Evolutionary conservation across 92 coral and sea anemone species (phyloP), one percentile per base, ranked within the genome.

Genomic region (Epizoanthus scotinus): DNA sequence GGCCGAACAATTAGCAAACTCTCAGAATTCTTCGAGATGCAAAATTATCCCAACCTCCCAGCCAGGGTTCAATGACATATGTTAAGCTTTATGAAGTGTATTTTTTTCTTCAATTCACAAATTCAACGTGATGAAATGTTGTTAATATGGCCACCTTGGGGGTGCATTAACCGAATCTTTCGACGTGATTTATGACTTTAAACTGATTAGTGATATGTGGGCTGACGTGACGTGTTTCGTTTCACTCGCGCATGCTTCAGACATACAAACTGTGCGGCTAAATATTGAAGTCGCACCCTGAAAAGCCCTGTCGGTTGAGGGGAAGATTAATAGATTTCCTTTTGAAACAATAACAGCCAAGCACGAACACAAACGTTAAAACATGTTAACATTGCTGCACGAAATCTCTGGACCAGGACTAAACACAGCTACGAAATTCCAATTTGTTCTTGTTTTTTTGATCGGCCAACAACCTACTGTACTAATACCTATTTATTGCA

Each of bases 1-100:
- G 63, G 79, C 58, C 66, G 79, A 38, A 52, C 49, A 55, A 73
- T 73, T 73, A 73, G 79, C 56, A 25, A 73, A 55, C 79, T 25
- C 61, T 71, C 5, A 60, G 54, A 25, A 54, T 52, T 50, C 20
- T 25, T 71, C 54, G 6, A 71, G 78, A 58, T 52, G 61, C 29
- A 27, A 8, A 24, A 34, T 20, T 52, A 71, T 0, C 18, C 38
- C 18, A 72, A 50, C 25, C 27, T 49, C 56, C n/a, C 7, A 8
- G 8, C 3, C 15, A 15, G 27, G 18, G 1, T 52, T 53, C 25
- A 52, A 31, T 13, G 21, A 24, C 29, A 42, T 52, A 28, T 66
- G 71, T 6, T 20, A 44, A 3, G 42, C 22, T 20, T 6, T 14
- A 24, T 27, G 29, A 26, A 64, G 36, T 31, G 70, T 64, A 53